Evolutionary conservation across 1,140 invertebrate species (phyloP).

Genomic region (Popillia japonica): DNA sequence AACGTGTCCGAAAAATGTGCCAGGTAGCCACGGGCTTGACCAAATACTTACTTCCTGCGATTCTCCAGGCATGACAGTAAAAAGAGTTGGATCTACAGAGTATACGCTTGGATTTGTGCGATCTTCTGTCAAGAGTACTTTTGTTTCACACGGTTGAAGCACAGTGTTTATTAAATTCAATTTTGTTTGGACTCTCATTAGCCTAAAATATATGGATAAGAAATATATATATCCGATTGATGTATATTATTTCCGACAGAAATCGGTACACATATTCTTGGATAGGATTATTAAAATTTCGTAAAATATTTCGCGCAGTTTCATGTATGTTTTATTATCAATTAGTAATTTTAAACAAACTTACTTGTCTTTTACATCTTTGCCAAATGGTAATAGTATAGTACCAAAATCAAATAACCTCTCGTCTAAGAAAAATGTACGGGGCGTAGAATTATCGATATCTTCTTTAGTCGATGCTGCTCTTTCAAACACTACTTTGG

Average conservation of each 20-base stretch:
- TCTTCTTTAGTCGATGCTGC: conserved; percentile 40
- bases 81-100: background rate
- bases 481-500: conserved; percentile 50
- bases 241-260: no score
- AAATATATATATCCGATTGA: background rate
- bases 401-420: conserved; percentile 53
- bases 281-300: no score
- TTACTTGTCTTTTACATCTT: background rate
- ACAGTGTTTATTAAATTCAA: background rate
- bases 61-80: background rate
- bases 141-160: background rate
- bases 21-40: background rate
- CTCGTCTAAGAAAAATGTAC: conserved; percentile 46
- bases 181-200: background rate
- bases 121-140: background rate
- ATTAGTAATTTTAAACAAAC: background rate
- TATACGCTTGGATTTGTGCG: background rate
- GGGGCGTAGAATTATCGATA: conserved; percentile 46
- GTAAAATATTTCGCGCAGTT: no score
- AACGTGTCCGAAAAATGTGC: conserved; percentile 8
- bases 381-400: conserved; percentile 20
- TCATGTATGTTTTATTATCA: no score
- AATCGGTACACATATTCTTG: no score
- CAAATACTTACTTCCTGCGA: background rate
- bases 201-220: background rate